Evolutionary conservation across 2,888 invertebrate genomes (phyloP), one percentile per base, ranked within the genome.

Genomic region (Linyphia triangularis): DNA sequence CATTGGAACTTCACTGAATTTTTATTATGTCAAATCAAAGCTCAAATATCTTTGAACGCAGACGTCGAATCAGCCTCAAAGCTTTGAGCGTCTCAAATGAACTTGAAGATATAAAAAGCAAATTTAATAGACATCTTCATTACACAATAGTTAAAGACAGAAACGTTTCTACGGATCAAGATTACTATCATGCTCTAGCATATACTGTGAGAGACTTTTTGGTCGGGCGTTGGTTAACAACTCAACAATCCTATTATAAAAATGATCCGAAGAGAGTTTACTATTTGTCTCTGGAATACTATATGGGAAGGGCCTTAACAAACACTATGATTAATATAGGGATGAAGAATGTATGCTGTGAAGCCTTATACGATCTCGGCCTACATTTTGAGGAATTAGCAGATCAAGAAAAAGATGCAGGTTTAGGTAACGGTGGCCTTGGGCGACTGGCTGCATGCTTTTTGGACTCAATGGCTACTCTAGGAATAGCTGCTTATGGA

Each of bases 271-370:
- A 99, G 99, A 95, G 99, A 91, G 97, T 99, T 59, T 99, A 99
- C 94, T 99, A 99, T 93, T 95, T 99, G 69, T 99, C 99, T 1
- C 93, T 99, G 94, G 99, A 99, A 94, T 99, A 98, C 94, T 99
- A 99, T 94, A 99, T 99, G 98, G 99, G 99, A 28, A 95, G 99
- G 82, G 96, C 98, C 1, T 95, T 99, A 51, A 97, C 97, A 92
- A 99, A 99, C 93, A 99, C 99, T 86, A 99, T 99, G 99, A 97
- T 99, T 92, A 99, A 99, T 93, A 94, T 99, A 92, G 99, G 99
- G 63, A 98, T 99, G 91, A 98, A 99, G 93, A 96, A 96, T 24
- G 96, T 98, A 30, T 98, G 98, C 92, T 99, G 99, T 93, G 99
- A 99, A 94, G 99, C 99, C 88, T 95, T 99, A 94, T 99, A 99